phyloP scores from a whole-genome alignment of 1,140 invertebrate genomes.

The Ips typographus region DNA sequence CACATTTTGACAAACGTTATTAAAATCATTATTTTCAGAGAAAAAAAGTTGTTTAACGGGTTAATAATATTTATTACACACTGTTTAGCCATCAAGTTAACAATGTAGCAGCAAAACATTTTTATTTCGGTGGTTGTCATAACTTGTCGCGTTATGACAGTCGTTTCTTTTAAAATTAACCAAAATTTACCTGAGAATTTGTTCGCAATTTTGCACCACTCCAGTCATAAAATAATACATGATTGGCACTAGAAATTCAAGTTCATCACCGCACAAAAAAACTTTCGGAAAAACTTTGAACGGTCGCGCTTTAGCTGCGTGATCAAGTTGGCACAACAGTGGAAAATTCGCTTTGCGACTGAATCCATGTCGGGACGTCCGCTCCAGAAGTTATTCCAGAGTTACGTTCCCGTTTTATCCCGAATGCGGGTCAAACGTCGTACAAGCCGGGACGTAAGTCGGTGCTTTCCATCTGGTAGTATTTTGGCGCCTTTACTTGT shows the following conservation, averaged over 20 bases:
- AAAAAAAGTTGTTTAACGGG: too few relatives aligned
- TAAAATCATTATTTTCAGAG: too few relatives aligned
- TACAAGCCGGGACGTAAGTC: constrained; percentile 17
- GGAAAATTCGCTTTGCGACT: constrained; percentile 37
- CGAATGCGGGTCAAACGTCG: constrained; percentile 23
- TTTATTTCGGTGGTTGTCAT: too few relatives aligned
- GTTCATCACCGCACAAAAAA: constrained; percentile 24
- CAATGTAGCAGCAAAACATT: too few relatives aligned
- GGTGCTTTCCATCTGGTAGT: constrained; percentile 4
- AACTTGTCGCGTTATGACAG: too few relatives aligned
- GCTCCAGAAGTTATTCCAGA: constrained; percentile 5
- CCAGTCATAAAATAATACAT: constrained; percentile 51
- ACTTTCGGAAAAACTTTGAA: constrained; percentile 14
- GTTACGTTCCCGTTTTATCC: constrained; percentile 13
- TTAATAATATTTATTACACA: too few relatives aligned
- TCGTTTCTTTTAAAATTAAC: too few relatives aligned
- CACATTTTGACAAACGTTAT: too few relatives aligned
- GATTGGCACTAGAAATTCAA: constrained; percentile 4
- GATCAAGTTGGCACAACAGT: constrained; percentile 24
- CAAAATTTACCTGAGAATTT: constrained; percentile 46
- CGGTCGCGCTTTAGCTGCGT: constrained; percentile 20
- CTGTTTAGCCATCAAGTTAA: too few relatives aligned
- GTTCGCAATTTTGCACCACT: constrained; percentile 48
- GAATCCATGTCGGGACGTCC: constrained; percentile 23
- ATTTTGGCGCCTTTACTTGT: constrained; percentile 24